Evolutionary conservation across 2,888 invertebrate species (phyloP).

Genomic region (Ferdinandea cuprea): DNA sequence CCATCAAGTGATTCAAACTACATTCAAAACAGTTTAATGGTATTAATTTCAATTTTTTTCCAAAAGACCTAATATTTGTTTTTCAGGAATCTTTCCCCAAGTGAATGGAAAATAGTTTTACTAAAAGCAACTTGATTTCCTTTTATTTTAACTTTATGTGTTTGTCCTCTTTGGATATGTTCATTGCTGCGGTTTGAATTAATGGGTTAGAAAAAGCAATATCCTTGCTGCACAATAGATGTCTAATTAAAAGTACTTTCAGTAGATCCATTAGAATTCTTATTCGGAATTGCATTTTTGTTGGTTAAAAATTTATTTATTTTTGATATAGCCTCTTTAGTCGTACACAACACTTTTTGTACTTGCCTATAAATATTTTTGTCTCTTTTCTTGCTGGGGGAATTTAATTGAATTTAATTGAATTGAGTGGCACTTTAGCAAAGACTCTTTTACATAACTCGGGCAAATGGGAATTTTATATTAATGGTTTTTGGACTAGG

Average conservation of each 20-base stretch:
- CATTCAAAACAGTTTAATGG: neutral
- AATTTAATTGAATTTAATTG: too few species aligned
- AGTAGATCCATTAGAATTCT: conserved; percentile 8
- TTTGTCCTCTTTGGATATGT: conserved; percentile 24
- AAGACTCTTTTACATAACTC: too few species aligned
- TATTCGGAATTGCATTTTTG: conserved; percentile 1
- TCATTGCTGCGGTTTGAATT: conserved; percentile 22
- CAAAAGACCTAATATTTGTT: conserved; percentile 13
- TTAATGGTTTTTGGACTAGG: too few species aligned
- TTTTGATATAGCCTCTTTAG: neutral
- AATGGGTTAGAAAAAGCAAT: conserved; percentile 11
- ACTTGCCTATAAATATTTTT: too few species aligned
- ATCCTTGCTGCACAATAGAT: conserved; percentile 12
- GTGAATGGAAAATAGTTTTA: too few species aligned
- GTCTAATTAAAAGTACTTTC: conserved; percentile 18
- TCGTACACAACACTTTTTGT: neutral
- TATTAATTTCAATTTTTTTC: conserved; percentile 19
- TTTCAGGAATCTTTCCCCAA: neutral
- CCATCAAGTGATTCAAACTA: too few species aligned
- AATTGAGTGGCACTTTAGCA: too few species aligned
- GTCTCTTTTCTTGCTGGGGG: too few species aligned
- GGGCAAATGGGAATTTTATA: too few species aligned
- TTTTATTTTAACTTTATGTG: conserved; percentile 30
- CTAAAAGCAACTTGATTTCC: conserved; percentile 20
- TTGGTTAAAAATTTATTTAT: neutral